A percentile compares a stretch with the other conserved stretches of the same genome.
These are phyloP conservation scores for Diarsia mendica DNA, from an alignment of 2,888 invertebrate species.

Conservation along the genomic window DNA sequence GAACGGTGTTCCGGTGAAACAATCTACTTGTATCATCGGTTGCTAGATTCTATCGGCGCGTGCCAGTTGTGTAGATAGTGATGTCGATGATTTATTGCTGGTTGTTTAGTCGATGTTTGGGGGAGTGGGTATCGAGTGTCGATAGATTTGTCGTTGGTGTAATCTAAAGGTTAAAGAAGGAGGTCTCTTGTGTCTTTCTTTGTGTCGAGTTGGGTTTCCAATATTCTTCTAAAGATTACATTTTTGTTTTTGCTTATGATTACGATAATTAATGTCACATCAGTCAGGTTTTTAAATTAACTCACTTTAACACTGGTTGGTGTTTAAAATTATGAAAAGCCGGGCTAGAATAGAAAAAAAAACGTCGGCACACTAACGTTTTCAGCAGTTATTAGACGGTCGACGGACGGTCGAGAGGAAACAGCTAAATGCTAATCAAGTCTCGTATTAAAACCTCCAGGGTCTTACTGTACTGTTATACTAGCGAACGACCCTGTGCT, in stretches of 20 bases:
- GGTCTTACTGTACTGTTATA: not conserved
- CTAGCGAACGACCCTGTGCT: not conserved
- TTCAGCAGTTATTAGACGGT: not conserved
- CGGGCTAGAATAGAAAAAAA: not conserved
- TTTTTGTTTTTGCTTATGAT: not conserved
- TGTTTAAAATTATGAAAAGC: not conserved
- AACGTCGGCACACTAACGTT: no score
- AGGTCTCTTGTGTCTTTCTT: no score
- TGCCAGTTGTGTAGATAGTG: conserved; percentile 88
- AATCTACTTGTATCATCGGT: conserved; percentile 88
- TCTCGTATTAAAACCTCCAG: no score
- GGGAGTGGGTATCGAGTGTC: conserved; percentile 43
- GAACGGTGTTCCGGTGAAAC: conserved; percentile 84
- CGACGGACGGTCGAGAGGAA: not conserved
- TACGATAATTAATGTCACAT: not conserved
- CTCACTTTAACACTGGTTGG: not conserved
- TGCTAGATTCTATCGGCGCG: conserved; percentile 87
- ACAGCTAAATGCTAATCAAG: not conserved
- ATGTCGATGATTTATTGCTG: conserved; percentile 64
- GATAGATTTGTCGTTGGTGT: conserved; percentile 24
- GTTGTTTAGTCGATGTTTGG: conserved; percentile 67
- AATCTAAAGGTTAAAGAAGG: not conserved
- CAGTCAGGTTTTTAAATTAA: not conserved
- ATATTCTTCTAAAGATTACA: no score
- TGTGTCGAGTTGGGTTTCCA: no score